Evolutionary conservation across 2,113 vertebrate species (phyloP).

Genomic region (Cervus canadensis): DNA sequence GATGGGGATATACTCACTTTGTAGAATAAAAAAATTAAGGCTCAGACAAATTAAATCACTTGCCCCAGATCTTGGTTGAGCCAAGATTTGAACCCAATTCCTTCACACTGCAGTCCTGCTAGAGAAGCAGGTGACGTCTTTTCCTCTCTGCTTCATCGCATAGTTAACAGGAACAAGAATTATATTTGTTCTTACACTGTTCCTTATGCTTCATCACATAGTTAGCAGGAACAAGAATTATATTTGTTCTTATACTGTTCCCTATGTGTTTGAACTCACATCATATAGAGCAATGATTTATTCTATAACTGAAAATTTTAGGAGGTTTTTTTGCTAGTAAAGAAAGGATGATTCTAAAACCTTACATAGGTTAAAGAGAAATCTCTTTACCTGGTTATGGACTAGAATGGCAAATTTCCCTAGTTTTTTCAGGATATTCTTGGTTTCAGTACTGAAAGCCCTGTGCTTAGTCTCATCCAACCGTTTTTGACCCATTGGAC

Average conservation of each 20-base stretch:
- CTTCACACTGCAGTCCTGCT: not conserved
- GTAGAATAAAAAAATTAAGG: not conserved
- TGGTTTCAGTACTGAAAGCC: not conserved
- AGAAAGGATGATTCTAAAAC: not conserved
- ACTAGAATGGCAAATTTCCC: not conserved
- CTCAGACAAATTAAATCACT: not conserved
- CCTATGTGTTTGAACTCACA: not conserved
- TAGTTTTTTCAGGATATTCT: not conserved
- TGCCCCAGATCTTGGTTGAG: not conserved
- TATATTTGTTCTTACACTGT: not conserved
- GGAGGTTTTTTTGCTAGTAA: not conserved
- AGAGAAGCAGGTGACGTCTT: not conserved
- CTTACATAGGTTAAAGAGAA: not conserved
- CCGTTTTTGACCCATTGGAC: not conserved
- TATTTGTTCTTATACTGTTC: not conserved
- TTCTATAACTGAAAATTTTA: not conserved
- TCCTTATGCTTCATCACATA: not conserved
- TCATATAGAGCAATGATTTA: not conserved
- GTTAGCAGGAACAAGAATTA: not conserved
- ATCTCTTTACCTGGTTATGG: not conserved
- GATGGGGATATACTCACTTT: not conserved
- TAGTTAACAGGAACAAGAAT: not conserved
- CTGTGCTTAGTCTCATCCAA: not conserved
- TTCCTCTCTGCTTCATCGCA: not conserved
- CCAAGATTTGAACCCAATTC: not conserved